A percentile compares a stretch with the other conserved stretches of the same genome.
These are phyloP conservation scores for Pseudanteris insignis DNA, from an alignment of 2,888 invertebrate genomes.

Conservation along the genomic window DNA sequence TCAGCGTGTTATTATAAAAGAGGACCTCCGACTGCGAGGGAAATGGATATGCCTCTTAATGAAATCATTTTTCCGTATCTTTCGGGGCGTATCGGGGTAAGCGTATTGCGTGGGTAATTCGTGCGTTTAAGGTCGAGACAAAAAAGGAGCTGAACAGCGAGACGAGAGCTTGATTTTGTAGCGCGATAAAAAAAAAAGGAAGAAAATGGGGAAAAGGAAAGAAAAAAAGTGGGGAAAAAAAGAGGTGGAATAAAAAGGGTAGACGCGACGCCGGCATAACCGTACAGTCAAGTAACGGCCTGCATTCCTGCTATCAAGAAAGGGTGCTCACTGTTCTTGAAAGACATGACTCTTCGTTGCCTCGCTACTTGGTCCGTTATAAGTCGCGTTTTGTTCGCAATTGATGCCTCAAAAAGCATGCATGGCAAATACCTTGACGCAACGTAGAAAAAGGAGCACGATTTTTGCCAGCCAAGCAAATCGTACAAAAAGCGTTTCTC, in stretches of 20 bases:
- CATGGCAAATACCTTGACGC: too few relatives aligned
- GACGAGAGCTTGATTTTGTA: slow-evolving; percentile 47
- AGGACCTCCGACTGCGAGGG: slow-evolving; percentile 28
- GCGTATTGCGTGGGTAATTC: slow-evolving; percentile 3
- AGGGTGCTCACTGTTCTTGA: slow-evolving; percentile 44
- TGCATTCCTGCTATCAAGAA: slow-evolving; percentile 51
- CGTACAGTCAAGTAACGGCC: slow-evolving; percentile 54
- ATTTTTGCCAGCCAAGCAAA: too few relatives aligned
- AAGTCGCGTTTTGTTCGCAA: too few relatives aligned
- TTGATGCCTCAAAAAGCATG: too few relatives aligned
- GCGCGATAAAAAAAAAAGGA: slow-evolving; percentile 50
- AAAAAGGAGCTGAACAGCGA: slow-evolving; percentile 21
- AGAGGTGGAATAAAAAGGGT: slow-evolving; percentile 35
- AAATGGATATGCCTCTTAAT: slow-evolving; percentile 22
- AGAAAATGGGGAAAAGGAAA: too few relatives aligned
- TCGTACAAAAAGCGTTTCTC: too few relatives aligned
- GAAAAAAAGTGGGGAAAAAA: too few relatives aligned
- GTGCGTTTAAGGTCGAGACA: slow-evolving; percentile 1
- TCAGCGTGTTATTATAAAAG: slow-evolving; percentile 25
- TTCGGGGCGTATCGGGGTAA: slow-evolving; percentile 11
- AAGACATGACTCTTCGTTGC: slow-evolving; percentile 41
- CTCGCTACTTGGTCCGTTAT: too few relatives aligned
- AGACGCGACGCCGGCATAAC: slow-evolving; percentile 45
- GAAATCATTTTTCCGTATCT: slow-evolving; percentile 30
- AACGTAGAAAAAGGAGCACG: too few relatives aligned